Conservation (phyloP, 2,888 invertebrate genomes). For the Onchidella celtica region DNA sequence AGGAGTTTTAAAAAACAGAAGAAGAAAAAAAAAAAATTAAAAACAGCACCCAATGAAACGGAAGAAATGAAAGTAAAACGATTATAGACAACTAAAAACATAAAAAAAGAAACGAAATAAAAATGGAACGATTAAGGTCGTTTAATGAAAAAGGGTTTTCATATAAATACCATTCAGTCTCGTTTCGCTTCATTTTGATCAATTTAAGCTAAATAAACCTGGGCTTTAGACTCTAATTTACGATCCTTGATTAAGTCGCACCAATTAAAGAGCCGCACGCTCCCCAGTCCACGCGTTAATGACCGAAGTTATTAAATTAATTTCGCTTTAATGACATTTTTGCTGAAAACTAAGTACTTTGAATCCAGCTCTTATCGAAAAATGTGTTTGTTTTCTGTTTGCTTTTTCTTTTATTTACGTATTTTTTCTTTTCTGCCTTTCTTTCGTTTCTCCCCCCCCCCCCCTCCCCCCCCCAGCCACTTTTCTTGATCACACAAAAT, state of each 20-base stretch:
- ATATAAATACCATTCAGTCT: background rate
- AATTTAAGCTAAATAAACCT: constrained; percentile 8
- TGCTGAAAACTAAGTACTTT: background rate
- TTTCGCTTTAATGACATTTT: constrained; percentile 17
- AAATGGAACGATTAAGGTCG: background rate
- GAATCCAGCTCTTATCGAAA: background rate
- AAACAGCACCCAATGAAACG: no score
- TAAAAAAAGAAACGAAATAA: background rate
- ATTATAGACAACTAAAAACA: background rate
- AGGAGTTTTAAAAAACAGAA: no score
- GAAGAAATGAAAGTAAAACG: background rate
- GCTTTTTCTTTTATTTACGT: no score
- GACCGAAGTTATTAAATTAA: constrained; percentile 19
- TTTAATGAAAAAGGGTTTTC: constrained; percentile 27
- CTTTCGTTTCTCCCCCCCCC: no score
- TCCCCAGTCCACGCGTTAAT: background rate
- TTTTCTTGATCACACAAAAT: no score
- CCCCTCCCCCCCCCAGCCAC: no score
- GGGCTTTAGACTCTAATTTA: background rate
- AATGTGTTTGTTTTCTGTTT: no score
- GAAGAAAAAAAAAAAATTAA: no score
- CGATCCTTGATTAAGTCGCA: background rate
- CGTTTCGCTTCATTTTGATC: constrained; percentile 22
- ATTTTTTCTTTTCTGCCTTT: no score
- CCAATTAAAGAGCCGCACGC: constrained; percentile 11